Evolutionary conservation across 2,888 invertebrate genomes (phyloP), one percentile per base, ranked within the genome.

Genomic region (Marasmarcha lunaedactyla): DNA sequence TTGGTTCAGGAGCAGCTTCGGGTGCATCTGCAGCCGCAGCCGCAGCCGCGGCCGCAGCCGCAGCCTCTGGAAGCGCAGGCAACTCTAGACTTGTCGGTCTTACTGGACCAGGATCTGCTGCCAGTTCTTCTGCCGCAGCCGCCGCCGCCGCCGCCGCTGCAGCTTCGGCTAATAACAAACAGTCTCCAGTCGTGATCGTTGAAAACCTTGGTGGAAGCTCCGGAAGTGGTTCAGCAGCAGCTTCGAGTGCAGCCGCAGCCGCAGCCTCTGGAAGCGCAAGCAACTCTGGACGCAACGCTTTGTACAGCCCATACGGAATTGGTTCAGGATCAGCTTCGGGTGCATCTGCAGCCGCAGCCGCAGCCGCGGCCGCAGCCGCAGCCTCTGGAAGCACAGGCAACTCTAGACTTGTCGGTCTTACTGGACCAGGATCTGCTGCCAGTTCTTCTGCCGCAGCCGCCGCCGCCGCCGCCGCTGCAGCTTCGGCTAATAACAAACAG

Each of bases 341-440:
- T 10, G 36, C 33, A 7, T 30, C 30, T 7, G 30, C n/a, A 7
- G 30, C 30, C 10, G 30, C n/a, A 2, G 30, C 11, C 10, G 11
- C n/a, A 7, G 30, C 30, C n/a, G 30, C 5, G 9, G 25, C 25
- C 25, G 25, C 6, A 25, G 25, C 25, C 25, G 25, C 6, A 25
- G n/a, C n/a, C n/a, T 25, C 25, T 6, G 25, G 25, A 25, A 25
- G 25, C 9, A 9, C n/a, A 11, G 42, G 14, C 12, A 34, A 34
- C 30, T 2, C 9, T 30, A 5, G 25, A 15, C 36, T n/a, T 35
- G 15, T 33, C 14, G 41, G 41, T 40, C 15, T 34, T 14, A 34
- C 5, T n/a, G 41, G 41, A 37, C 36, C 14, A 15, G 39, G 37
- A 13, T 7, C 13, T 40, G 7, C 27, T 13, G 46, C 25, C 11